Base-by-base conservation (phyloP, 1,140 invertebrate species). In the Augochlora pura region DNA sequence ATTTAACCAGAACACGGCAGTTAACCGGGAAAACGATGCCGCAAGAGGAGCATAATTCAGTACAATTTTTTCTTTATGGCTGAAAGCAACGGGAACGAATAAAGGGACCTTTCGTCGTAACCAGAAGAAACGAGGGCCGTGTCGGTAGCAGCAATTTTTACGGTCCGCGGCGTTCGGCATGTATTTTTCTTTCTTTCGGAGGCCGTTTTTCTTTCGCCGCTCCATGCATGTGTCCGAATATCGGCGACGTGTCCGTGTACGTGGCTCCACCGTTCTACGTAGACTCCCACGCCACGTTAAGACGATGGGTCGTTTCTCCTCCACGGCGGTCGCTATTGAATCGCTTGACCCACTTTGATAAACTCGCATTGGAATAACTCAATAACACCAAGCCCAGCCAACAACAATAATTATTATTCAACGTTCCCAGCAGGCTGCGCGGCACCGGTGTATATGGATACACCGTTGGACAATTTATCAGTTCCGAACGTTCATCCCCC, bases 301-400 rank as follows among this genome's bases (percentile, higher is more conserved):
- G 85, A 86, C 81, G 85, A 86, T 81, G 85, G 75, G 68, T 77
- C 83, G 82, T 85, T 88, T 86, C 79, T 87, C 84, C 79, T 86
- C 66, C 75, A 80, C 89, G 87, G 87, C 86, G 86, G 87, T 88
- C 87, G 90, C 88, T 92, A 92, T 93, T 92, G 88, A 92, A 92
- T 91, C 90, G 91, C 90, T 91, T 92, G 91, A 93, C 92, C 92
- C 90, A 93, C 91, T 93, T 93, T 89, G 92, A 93, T 93, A 93
- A 92, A 92, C 89, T 90, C 88, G 88, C 88, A 91, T 92, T 90
- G 87, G 89, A 91, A 93, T 91, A 92, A 91, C 91, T 93, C 91
- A 91, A 92, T 92, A 92, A 90, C 87, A 89, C 88, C 77, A 68
- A 81, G 87, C 85, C 87, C 85, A 90, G 88, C 82, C 88, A 86